Base-by-base conservation (phyloP, 2,113 vertebrate species). In the Oncorhynchus mykiss region DNA sequence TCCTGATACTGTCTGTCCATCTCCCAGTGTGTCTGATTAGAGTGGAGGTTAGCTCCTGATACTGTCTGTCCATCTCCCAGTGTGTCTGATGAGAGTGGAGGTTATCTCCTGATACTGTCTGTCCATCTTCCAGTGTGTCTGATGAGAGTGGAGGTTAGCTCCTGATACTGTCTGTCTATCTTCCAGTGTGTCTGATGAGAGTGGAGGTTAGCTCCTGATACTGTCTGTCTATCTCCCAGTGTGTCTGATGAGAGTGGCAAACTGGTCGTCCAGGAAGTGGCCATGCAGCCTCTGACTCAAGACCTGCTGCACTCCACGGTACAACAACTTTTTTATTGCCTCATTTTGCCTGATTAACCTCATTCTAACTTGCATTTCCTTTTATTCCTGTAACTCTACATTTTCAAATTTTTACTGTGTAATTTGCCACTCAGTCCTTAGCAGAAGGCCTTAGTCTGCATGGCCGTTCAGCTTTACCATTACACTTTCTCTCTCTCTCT, bases 211-310 rank as follows among this genome's bases (percentile, higher is more conserved):
- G 0, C 34, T 45, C 39, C 39, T 45, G 8, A 11, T 45, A 0
- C 39, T 45, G 8, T 45, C 3, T 59, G 1, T 87, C 67, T 14
- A 69, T 82, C 45, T 90, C 85, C 67, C 86, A 97, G 96, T 6
- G 93, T 97, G 70, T 96, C 92, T 0, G 95, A 97, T 74, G 91
- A 90, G 45, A 90, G 89, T 8, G 93, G 88, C 0, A 93, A 95
- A 78, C 88, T 97, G 14, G 91, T 97, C 82, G 92, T 97, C 51
- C 95, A 96, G 82, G 96, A 97, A 82, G 89, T 96, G 29, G 96
- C 95, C 67, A 94, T 91, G 0, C 92, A 94, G 78, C 96, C 96
- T 39, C 89, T 97, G 0, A 96, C 95, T 0, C 96, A 97, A 83
- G 93, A 96, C 78, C 93, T 97, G 75, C 94, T 97, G n/a, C 84